Evolutionary conservation across 2,888 invertebrate species (phyloP), one percentile per base, ranked within the genome.

Genomic region (Piscicola geometra): DNA sequence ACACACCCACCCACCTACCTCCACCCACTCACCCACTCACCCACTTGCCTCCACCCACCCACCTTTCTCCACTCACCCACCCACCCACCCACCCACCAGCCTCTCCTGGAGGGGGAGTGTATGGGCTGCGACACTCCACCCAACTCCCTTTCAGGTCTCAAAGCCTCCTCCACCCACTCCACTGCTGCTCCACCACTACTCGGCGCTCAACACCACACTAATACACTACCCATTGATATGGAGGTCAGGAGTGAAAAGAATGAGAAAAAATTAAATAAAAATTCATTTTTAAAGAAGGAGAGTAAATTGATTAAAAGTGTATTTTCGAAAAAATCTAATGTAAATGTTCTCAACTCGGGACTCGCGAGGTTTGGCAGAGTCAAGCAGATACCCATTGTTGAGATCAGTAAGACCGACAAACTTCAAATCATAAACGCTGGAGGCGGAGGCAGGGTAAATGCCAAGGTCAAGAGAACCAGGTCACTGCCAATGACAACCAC

Each of bases 41-140:
- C 50, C 9, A 47, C 50, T 21, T 21, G 21, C 50, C 9, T 9
- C 50, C 21, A 47, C 9, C 21, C 50, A 47, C 21, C 50, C 9
- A 47, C 50, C 21, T 47, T 47, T 47, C 21, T 47, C 50, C 21
- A 47, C 50, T 47, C 50, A 47, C 50, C 9, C 50, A 9, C 9
- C 21, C 50, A 47, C 12, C 60, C 25, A 56, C n/a, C n/a, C n/a
- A 15, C n/a, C 9, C 60, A 56, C 60, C 60, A 56, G 60, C 60
- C 60, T 18, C 25, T 56, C 5, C 5, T 56, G 5, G 60, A 56
- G 25, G 60, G 60, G 3, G 60, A 56, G 21, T 56, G 9, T 5
- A 25, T 56, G 60, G n/a, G 25, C n/a, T 56, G 60, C n/a, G 60
- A 56, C 21, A 56, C 60, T 21, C 60, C 60, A 18, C 60, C 60